Evolutionary conservation across 1,140 invertebrate genomes (phyloP).

Genomic region (Cataglyphis hispanica): DNA sequence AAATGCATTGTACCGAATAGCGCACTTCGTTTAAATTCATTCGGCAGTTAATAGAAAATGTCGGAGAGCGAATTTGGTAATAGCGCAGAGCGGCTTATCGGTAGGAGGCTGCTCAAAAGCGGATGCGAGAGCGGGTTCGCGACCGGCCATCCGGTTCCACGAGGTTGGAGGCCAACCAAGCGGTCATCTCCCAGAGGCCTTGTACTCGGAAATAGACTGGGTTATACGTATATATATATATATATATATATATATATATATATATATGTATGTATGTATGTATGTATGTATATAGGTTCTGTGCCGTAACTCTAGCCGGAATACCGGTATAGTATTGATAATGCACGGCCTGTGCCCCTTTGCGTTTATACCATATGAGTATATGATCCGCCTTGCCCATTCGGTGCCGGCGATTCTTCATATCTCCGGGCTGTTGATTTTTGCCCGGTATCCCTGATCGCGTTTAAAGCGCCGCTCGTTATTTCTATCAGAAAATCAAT

Average conservation of each 20-base stretch:
- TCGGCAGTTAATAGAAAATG: conserved; percentile 71
- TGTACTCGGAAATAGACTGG: conserved; percentile 75
- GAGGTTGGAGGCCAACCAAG: conserved; percentile 68
- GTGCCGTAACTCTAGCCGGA: conserved; percentile 64
- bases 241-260: no score
- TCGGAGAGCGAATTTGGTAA: conserved; percentile 27
- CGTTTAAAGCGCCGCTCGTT: conserved; percentile 11
- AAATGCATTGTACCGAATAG: conserved; percentile 25
- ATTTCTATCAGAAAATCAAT: conserved; percentile 33
- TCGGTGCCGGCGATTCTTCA: not conserved
- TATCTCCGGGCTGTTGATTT: conserved; percentile 43
- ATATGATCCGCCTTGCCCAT: not conserved
- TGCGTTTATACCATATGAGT: conserved; percentile 55
- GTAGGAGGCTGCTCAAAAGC: conserved; percentile 49
- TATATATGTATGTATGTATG: not conserved
- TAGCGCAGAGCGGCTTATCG: conserved; percentile 58
- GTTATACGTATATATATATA: conserved; percentile 70
- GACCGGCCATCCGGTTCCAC: conserved; percentile 71
- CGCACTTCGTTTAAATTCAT: conserved; percentile 72
- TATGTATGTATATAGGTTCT: conserved; percentile 9
- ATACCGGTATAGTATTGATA: conserved; percentile 71
- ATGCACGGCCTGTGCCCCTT: conserved; percentile 58
- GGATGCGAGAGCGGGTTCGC: conserved; percentile 64
- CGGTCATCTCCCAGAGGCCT: conserved; percentile 74
- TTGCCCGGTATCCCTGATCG: conserved; percentile 18